Percentiles rank a stretch among this genome's conserved stretches.
phyloP scores from a whole-genome alignment of 2,113 vertebrate genomes.

The Astatoreochromis straeleni region DNA sequence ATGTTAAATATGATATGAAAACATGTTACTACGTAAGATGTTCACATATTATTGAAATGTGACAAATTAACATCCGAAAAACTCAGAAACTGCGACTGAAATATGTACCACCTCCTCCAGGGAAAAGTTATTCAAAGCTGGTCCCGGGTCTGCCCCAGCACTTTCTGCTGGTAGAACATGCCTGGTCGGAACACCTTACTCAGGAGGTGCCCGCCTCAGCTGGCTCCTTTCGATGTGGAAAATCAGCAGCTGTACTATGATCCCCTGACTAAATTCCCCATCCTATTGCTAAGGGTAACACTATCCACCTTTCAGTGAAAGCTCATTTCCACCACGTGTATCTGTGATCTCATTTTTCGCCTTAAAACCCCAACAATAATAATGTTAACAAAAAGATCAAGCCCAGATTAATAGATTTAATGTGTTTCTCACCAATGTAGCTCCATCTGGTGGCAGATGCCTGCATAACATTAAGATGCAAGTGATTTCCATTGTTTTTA shows the following conservation, averaged over 20 bases:
- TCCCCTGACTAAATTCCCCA: neutral
- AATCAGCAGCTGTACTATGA: neutral
- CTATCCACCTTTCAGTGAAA: neutral
- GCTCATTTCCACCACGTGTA: neutral
- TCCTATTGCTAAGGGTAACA: neutral
- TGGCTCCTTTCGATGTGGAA: neutral
- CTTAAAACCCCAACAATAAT: neutral
- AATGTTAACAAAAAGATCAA: neutral
- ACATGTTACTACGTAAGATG: neutral
- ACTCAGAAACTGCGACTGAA: neutral
- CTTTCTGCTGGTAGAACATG: neutral
- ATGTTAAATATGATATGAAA: neutral
- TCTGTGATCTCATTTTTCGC: rapidly evolving
- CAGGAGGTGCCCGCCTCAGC: neutral
- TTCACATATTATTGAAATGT: neutral
- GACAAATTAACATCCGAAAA: neutral
- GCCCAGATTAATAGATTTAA: neutral
- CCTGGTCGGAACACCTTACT: neutral
- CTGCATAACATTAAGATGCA: neutral
- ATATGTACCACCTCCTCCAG: neutral
- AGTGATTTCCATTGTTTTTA: neutral
- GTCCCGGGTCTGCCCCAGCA: neutral
- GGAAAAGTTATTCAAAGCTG: neutral
- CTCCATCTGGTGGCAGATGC: neutral
- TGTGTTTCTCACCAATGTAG: neutral